A percentile compares a stretch with the other conserved stretches of the same genome.
Conservation (phyloP, 2,888 invertebrate species). For the Serrognathus titanus region DNA sequence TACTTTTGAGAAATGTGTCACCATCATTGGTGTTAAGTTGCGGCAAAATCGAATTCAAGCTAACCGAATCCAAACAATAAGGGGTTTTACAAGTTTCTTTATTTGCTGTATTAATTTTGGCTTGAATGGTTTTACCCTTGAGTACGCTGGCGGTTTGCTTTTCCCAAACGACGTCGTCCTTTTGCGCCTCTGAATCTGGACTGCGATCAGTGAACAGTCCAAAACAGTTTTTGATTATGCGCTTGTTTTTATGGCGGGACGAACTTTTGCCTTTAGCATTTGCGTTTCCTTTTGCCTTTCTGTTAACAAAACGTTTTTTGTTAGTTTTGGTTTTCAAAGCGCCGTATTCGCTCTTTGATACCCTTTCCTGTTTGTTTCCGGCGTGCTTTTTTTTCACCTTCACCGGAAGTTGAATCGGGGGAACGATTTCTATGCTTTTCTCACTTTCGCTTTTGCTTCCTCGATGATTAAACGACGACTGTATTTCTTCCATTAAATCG, state of each 20-base stretch:
- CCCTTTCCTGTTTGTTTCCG: constrained; percentile 35
- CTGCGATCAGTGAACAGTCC: constrained; percentile 32
- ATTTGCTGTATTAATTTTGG: constrained; percentile 14
- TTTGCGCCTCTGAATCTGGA: constrained; percentile 20
- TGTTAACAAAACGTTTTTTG: constrained; percentile 37
- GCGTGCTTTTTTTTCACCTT: constrained; percentile 20
- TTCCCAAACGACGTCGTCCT: constrained; percentile 48
- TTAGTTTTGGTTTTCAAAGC: constrained; percentile 33
- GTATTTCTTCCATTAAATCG: constrained; percentile 65
- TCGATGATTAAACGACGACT: constrained; percentile 48
- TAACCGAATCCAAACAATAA: not conserved
- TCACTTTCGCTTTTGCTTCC: constrained; percentile 21
- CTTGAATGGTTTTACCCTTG: constrained; percentile 32
- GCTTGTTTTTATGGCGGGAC: not conserved
- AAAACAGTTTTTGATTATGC: constrained; percentile 20
- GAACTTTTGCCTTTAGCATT: constrained; percentile 11
- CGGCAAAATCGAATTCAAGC: not conserved
- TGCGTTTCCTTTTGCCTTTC: constrained; percentile 32
- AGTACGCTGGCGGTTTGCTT: constrained; percentile 56
- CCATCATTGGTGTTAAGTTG: not conserved
- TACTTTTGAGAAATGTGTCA: not conserved
- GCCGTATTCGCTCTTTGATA: constrained; percentile 32
- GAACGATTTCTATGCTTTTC: constrained; percentile 29
- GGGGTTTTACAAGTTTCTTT: constrained; percentile 10
- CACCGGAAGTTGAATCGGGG: constrained; percentile 24